phyloP scores from a whole-genome alignment of 2,113 vertebrate species.

The Eolophus roseicapilla region DNA sequence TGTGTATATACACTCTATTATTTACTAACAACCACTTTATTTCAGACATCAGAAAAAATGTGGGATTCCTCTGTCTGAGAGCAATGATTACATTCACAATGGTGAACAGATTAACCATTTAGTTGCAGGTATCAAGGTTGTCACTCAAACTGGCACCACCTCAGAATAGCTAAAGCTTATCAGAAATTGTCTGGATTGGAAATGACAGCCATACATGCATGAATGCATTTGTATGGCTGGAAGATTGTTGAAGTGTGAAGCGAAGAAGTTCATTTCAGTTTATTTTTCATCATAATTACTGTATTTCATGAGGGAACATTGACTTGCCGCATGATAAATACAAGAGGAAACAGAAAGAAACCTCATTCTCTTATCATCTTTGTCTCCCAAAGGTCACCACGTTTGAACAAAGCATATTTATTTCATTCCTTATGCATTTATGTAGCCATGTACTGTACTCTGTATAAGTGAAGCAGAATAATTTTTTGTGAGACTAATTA shows the following conservation, averaged over 20 bases:
- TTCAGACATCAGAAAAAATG: conserved; percentile 34
- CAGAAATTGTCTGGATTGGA: conserved; percentile 66
- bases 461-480: conserved; percentile 61
- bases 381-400: conserved; percentile 22
- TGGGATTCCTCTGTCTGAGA: conserved; percentile 1
- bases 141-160: conserved; percentile 67
- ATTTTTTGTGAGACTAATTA: conserved; percentile 58
- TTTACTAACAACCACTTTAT: conserved; percentile 24
- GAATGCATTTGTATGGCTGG: conserved; percentile 53
- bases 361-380: conserved; percentile 43
- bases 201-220: conserved; percentile 69
- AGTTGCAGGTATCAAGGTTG: conserved; percentile 67
- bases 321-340: conserved; percentile 32
- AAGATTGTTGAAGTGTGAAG: conserved; percentile 64
- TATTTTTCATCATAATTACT: conserved; percentile 64
- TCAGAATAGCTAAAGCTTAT: conserved; percentile 63
- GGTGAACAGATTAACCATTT: conserved; percentile 65
- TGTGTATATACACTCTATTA: background rate
- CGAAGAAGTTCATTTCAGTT: conserved; percentile 60
- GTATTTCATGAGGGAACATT: conserved; percentile 52
- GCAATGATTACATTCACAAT: conserved; percentile 42
- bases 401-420: conserved; percentile 44
- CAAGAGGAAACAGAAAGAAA: conserved; percentile 31
- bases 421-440: conserved; percentile 47
- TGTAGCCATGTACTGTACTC: conserved; percentile 60